Base-by-base conservation (phyloP, 2,797 vertebrate species). In the Pangasius larnaudii region DNA sequence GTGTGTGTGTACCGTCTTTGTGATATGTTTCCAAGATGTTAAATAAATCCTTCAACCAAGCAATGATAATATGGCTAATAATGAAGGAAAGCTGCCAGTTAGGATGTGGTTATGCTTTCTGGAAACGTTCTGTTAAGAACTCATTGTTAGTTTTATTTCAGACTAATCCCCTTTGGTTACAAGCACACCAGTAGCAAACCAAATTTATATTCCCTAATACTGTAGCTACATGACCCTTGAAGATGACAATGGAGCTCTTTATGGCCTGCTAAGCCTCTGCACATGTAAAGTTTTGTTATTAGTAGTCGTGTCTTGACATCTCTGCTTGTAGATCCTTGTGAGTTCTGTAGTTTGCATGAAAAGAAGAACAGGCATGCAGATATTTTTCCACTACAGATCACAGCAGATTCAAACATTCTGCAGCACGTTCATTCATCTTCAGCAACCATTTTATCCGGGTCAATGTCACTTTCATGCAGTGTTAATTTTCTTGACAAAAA, bases 101-200 rank as follows among this genome's bases (percentile, higher is more conserved):
- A 85, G 67, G 67, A 72, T 85, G 83, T 72, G 83, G 65, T 72
- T 58, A 53, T 18, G 11, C 24, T 85, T 85, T n/a, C 84, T 72
- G 83, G 49, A 85, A 72, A 36, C 2, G 1, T 6, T 39, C 58
- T 36, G 51, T 85, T 85, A 16, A 71, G 49, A 39, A 24, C 49
- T 69, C 49, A 71, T 71, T 24, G 49, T 36, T 71, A 53, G 49
- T n/a, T 56, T 85, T 56, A 24, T 58, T 85, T 72, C 22, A 51
- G 51, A 67, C 9, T 69, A 53, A 84, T 69, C 22, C 84, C 14
- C 19, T 13, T 56, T 39, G 51, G 14, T 11, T 72, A 1, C 19
- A 58, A 36, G 22, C 33, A 85, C 19, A 58, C 22, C 22, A 74
- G 11, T 58, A 58, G 51, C 67, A 36, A 85, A 74, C 42, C 67